Percentiles rank a stretch among this genome's conserved stretches.
Conservation (phyloP, 2,113 vertebrate species). For the Lycocorax pyrrhopterus region DNA sequence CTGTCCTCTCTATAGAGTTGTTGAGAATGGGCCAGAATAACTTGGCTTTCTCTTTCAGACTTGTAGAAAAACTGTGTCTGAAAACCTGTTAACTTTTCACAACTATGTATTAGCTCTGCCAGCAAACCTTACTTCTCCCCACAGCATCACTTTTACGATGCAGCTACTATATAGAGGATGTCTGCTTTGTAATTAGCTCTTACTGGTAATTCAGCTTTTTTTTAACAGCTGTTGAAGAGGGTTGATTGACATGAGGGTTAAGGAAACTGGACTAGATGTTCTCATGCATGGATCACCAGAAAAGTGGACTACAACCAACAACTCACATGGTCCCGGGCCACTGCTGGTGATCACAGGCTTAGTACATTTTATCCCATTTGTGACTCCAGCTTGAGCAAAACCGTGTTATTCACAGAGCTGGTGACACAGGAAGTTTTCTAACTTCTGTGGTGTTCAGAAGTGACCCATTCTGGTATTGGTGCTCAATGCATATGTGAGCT, state of each 20-base stretch:
- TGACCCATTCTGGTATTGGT: neutral
- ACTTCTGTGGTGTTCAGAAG: neutral
- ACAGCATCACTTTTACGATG: neutral
- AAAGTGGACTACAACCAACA: neutral
- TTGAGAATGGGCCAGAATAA: neutral
- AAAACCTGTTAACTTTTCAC: neutral
- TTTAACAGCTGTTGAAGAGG: neutral
- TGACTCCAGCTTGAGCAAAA: neutral
- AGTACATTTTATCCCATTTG: neutral
- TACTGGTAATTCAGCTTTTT: neutral
- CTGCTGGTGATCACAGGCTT: neutral
- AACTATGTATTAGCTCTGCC: neutral
- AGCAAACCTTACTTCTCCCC: neutral
- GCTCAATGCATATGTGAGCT: rapidly evolving
- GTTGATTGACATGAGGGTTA: neutral
- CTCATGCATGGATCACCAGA: neutral
- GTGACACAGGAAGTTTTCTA: neutral
- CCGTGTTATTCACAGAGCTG: neutral
- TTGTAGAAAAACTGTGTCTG: neutral
- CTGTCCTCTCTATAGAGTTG: neutral
- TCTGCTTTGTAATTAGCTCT: neutral
- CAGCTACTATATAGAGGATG: neutral
- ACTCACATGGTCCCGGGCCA: neutral
- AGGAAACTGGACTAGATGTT: neutral
- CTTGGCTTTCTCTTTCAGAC: neutral